Conservation (phyloP, 2,888 invertebrate species). For the Lamproptera curius region DNA sequence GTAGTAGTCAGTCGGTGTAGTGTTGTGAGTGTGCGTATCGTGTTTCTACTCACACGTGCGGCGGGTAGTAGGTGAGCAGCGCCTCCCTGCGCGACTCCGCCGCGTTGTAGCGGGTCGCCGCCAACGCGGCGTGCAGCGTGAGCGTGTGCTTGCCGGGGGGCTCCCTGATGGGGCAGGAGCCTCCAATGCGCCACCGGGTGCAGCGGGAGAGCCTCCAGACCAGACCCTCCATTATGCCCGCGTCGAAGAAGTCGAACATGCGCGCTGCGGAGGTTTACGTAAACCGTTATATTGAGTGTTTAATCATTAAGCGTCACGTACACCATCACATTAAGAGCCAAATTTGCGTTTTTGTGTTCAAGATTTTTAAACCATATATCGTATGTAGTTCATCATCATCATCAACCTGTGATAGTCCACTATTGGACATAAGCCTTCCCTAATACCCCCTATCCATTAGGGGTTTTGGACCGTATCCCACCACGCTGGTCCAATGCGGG, state of each 20-base stretch:
- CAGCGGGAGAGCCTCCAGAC: slow-evolving; percentile 87
- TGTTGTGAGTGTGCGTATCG: neutral
- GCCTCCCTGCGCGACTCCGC: slow-evolving; percentile 80
- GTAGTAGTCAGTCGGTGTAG: neutral
- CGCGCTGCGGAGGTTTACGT: slow-evolving; percentile 87
- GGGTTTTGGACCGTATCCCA: too few relatives aligned
- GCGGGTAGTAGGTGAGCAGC: slow-evolving; percentile 90
- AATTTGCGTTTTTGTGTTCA: too few relatives aligned
- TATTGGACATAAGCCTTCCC: too few relatives aligned
- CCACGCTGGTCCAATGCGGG: too few relatives aligned
- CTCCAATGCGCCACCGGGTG: slow-evolving; percentile 80
- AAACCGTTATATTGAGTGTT: too few relatives aligned
- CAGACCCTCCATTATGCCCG: slow-evolving; percentile 94
- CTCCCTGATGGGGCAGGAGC: slow-evolving; percentile 55
- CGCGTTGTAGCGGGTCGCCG: slow-evolving; percentile 64
- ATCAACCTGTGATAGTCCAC: too few relatives aligned
- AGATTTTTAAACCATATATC: too few relatives aligned
- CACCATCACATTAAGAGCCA: too few relatives aligned
- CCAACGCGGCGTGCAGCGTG: slow-evolving; percentile 80
- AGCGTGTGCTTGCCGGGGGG: slow-evolving; percentile 72
- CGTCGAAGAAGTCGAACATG: slow-evolving; percentile 96
- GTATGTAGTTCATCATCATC: too few relatives aligned
- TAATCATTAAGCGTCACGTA: too few relatives aligned
- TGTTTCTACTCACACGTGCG: slow-evolving; percentile 87
- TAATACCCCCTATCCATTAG: too few relatives aligned